These are phyloP conservation scores for Amphimallon solstitiale DNA, from an alignment of 2,888 invertebrate species.

Conservation along the genomic window DNA sequence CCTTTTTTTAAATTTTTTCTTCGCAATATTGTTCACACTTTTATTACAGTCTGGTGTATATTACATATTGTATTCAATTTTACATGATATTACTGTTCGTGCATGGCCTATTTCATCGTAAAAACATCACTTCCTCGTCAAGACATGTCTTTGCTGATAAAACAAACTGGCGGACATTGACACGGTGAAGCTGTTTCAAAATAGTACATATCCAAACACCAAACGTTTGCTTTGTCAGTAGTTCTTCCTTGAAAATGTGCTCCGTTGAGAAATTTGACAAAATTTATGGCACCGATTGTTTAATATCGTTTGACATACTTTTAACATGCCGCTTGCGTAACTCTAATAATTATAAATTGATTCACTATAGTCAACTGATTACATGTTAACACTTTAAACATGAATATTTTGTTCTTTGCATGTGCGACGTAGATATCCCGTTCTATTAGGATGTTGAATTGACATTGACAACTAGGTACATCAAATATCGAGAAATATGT, in stretches of 20 bases:
- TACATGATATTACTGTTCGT: constrained; percentile 17
- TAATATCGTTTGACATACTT: too few relatives aligned
- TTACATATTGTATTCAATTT: constrained; percentile 25
- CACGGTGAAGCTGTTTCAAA: constrained; percentile 19
- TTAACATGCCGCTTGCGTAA: too few relatives aligned
- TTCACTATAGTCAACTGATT: too few relatives aligned
- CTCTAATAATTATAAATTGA: too few relatives aligned
- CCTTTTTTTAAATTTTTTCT: not conserved
- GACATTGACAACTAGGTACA: too few relatives aligned
- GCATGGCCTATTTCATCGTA: constrained; percentile 26
- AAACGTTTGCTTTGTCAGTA: not conserved
- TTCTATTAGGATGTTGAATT: too few relatives aligned
- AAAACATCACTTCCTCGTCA: constrained; percentile 13
- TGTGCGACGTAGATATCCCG: too few relatives aligned
- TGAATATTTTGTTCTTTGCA: too few relatives aligned
- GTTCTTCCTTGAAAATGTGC: constrained; percentile 1
- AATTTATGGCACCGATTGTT: too few relatives aligned
- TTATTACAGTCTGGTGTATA: not conserved
- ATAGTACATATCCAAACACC: constrained; percentile 22
- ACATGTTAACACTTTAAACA: too few relatives aligned
- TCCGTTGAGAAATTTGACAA: not conserved
- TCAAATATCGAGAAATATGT: too few relatives aligned
- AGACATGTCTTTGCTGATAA: constrained; percentile 33
- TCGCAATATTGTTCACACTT: not conserved
- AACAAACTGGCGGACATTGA: constrained; percentile 33